phyloP scores from a whole-genome alignment of 2,113 vertebrate species.

The Hemichromis elongatus region DNA sequence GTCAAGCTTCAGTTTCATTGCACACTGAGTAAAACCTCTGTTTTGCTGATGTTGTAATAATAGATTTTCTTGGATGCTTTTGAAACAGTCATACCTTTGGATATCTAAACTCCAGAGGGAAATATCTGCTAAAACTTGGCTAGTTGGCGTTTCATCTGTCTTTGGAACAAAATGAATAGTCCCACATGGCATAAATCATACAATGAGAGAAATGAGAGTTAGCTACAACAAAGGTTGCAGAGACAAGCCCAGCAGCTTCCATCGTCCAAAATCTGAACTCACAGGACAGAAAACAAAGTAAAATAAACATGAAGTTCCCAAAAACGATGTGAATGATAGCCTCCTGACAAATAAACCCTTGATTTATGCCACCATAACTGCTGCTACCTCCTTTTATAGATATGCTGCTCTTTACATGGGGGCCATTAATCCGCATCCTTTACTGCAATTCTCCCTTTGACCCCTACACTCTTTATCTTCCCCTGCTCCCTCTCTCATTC shows the following conservation, averaged over 20 bases:
- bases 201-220: background rate
- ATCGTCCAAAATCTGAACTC: background rate
- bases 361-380: background rate
- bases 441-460: background rate
- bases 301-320: background rate
- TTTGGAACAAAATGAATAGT: background rate
- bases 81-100: fast-evolving
- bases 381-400: background rate
- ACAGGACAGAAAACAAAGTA: background rate
- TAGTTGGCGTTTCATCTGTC: background rate
- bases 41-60: background rate
- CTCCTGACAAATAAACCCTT: background rate
- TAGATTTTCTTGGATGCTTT: background rate
- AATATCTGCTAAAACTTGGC: background rate
- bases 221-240: background rate
- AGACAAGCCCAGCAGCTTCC: background rate
- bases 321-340: background rate
- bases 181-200: background rate
- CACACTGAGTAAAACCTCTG: background rate
- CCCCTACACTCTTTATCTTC: background rate
- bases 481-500: background rate
- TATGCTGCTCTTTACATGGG: background rate
- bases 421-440: background rate
- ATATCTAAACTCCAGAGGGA: background rate
- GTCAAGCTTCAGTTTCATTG: background rate